A percentile compares a stretch with the other conserved stretches of the same genome.
These are phyloP conservation scores for Cistogaster globosa DNA, from an alignment of 2,888 invertebrate genomes.

Conservation along the genomic window DNA sequence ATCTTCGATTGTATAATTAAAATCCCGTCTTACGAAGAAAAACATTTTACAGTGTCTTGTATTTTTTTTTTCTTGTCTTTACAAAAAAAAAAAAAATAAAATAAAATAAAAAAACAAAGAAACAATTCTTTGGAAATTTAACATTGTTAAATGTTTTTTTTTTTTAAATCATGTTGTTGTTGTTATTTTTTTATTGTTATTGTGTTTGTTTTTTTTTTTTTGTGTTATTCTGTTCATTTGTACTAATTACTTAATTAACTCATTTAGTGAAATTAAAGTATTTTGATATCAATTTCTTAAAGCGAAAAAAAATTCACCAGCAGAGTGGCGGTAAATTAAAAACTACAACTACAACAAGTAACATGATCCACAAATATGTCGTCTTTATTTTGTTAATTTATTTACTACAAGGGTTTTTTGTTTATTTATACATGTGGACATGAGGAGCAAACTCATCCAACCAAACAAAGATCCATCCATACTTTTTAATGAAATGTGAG, in stretches of 20 bases:
- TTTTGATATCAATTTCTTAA: conserved; percentile 68
- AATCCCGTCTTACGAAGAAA: background rate
- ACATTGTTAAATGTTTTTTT: conserved; percentile 45
- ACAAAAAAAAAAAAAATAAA: background rate
- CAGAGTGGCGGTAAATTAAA: background rate
- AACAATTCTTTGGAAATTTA: conserved; percentile 43
- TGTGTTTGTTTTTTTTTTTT: conserved; percentile 23
- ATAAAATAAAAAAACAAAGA: background rate
- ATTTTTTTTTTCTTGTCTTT: conserved; percentile 43
- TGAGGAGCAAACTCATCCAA: background rate
- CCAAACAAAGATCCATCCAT: conserved; percentile 16
- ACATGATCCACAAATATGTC: conserved; percentile 61
- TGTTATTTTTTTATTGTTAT: conserved; percentile 47
- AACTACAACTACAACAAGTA: conserved; percentile 9
- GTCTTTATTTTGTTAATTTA: conserved; percentile 60
- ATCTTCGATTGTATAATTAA: background rate
- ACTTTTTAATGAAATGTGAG: conserved; percentile 69
- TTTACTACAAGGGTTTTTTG: conserved; percentile 38
- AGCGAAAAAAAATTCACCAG: background rate
- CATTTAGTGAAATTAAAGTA: conserved; percentile 66
- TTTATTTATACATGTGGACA: background rate
- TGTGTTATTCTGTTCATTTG: conserved; percentile 48
- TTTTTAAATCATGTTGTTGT: conserved; percentile 52
- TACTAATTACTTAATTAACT: conserved; percentile 80
- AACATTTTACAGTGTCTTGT: conserved; percentile 67